Conservation (phyloP, 2,888 invertebrate genomes). For the Tenthredo notha region DNA sequence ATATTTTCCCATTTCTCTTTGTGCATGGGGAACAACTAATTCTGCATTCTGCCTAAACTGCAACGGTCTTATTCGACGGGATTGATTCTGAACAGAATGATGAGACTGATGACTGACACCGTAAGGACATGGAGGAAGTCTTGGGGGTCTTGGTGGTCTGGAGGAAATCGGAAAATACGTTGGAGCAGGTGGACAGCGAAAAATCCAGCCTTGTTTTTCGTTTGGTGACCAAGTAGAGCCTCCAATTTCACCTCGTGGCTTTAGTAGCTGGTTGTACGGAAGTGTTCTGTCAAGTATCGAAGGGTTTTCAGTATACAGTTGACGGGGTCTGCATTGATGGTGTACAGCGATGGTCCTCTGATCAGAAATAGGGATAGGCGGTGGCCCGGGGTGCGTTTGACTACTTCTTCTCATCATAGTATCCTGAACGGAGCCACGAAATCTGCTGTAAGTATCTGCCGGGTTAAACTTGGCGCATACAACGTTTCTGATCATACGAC, state of each 20-base stretch:
- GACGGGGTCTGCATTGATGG: neutral
- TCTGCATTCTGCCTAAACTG: neutral
- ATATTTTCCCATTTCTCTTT: neutral
- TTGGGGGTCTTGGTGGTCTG: neutral
- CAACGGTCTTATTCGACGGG: neutral
- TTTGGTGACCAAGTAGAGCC: neutral
- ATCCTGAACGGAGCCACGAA: constrained; percentile 58
- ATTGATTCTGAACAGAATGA: neutral
- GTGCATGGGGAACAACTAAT: neutral
- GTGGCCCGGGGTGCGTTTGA: constrained; percentile 27
- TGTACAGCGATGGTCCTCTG: neutral
- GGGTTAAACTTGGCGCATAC: constrained; percentile 45
- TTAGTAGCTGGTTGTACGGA: neutral
- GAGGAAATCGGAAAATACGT: constrained; percentile 16
- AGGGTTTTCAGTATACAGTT: neutral
- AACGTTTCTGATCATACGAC: neutral
- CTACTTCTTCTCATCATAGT: constrained; percentile 35
- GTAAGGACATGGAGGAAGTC: neutral
- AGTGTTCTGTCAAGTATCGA: neutral
- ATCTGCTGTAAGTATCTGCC: constrained; percentile 59
- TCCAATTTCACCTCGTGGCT: neutral
- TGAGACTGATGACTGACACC: neutral
- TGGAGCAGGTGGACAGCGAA: constrained; percentile 6
- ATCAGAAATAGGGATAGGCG: constrained; percentile 32
- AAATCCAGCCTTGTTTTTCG: neutral